Base-by-base conservation (phyloP, 64 coral and sea anemone species). In the Stylophora pistillata region DNA sequence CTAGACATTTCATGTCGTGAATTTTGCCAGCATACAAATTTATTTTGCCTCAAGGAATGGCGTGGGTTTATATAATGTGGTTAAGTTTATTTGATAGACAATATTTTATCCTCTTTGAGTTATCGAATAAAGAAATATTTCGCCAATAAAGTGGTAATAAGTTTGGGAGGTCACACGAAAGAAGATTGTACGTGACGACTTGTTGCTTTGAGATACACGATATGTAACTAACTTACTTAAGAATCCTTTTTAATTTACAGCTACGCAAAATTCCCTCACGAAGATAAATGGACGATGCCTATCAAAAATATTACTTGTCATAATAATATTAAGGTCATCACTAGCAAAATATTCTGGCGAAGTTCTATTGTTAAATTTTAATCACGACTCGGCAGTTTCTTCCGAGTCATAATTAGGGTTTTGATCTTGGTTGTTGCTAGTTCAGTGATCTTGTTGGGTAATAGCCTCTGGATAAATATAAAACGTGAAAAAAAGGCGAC, bases 291-390 rank as follows among this genome's bases (percentile, higher is more conserved):
- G 37, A 53, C 33, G 53, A 53, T 52, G 23, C 33, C 21, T 76
- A 52, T 54, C 73, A 76, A 54, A n/a, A 76, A 76, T 41, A 76
- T 54, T 41, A 54, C 12, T 25, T 25, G 20, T 68, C 26, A 10
- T 68, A 53, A 53, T 76, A 76, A 23, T 23, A 71, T 1, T 20
- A 52, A 47, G 33, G 33, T 23, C 11, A n/a, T 53, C 23, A 23
- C 17, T 53, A 76, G 73, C 33, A 32, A 47, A 53, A 23, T 75
- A 76, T 75, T 53, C 73, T 37, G 0, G 32, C 23, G 37, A 76
- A 76, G 16, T 52, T n/a, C 4, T 76, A 53, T 52, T 76, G 73
- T 76, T 76, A 23, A 78, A 78, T 78, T 78, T 78, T 56, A 78
- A 56, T 56, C 75, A 23, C 9, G 53, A 25, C 7, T 11, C 25